Base-by-base conservation (phyloP, 2,113 vertebrate species). In the Podarcis muralis region DNA sequence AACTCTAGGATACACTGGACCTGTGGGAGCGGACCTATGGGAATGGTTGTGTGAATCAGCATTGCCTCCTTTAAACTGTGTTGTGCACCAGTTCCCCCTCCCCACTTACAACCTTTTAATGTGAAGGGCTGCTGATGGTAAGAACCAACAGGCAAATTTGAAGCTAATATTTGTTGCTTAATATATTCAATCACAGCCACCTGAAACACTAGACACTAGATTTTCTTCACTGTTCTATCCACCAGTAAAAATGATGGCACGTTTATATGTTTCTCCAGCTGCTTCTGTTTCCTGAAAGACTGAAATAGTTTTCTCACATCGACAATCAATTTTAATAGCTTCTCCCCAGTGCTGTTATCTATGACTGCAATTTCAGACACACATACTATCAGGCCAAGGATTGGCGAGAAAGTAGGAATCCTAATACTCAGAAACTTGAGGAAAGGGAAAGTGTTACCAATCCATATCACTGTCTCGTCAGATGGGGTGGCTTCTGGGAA, bases 251-350 rank as follows among this genome's bases (percentile, higher is more conserved):
- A 93, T 93, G 91, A 95, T 91, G 66, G 87, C 71, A 83, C 75
- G 77, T 87, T 93, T 85, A 85, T 88, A 88, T 85, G 84, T 93
- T 95, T 94, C 87, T 92, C 89, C 90, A 90, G 85, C 85, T 85
- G 89, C 59, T 93, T 90, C 89, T 92, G 72, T 87, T 90, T 92
- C 92, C 90, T n/a, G 1, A 0, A 48, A 78, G 78, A 92, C 66
- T 68, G 4, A 86, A 90, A 90, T 81, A 86, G 80, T 86, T 92
- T 82, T 75, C 86, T 89, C 84, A 74, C 87, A 90, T 43, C 88
- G 89, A 69, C 69, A 87, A 90, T 94, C 91, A 15, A 91, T 93
- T 92, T 92, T 93, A 93, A 94, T 85, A 85, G 85, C 82, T 92
- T 92, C 88, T 87, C 90, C 83, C 84, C 91, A 88, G 91, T 71